Base-by-base conservation (phyloP, 1,140 invertebrate genomes). In the Nomia melanderi region DNA sequence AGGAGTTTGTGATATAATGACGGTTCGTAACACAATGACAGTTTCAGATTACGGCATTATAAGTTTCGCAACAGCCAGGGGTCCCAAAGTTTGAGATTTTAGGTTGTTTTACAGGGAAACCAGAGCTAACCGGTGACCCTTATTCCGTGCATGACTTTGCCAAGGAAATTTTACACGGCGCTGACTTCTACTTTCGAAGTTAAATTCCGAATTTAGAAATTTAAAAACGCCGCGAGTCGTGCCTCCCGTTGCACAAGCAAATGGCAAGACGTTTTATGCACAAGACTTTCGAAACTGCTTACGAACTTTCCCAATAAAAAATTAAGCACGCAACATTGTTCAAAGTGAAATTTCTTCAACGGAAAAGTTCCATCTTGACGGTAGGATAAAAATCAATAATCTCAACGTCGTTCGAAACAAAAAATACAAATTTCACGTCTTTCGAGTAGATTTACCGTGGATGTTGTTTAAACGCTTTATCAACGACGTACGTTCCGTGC, bases 11-110 rank as follows among this genome's bases (percentile, higher is more conserved):
- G 33, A 59, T 23, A 12, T 67, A 75, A 75, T 65, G 74, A 73
- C 59, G 64, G 59, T 57, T 64, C 50, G 75, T 81, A 81, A 78
- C 80, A 83, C 79, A 84, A 84, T 84, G 84, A 85, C 84, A 85
- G 84, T 85, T 84, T 85, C 82, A 70, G 78, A 85, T 85, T 85
- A 85, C 82, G 65, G 77, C 60, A 81, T 82, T 79, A 79, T 74
- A 79, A 83, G 78, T 84, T 85, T 36, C 66, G 56, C 25, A 8
- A 23, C 44, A 41, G 41, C 54, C n/a, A 67, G 60, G 53, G 14
- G 25, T 31, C 50, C 14, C 59, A 27, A 53, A 76, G 72, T 76
- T 82, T 8, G 44, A 54, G 64, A 56, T 77, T 72, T 54, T 63
- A 66, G 73, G 62, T 81, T 41, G 39, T 62, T 75, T 81, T 82